Evolutionary conservation across 2,888 invertebrate species (phyloP).

Genomic region (Eristalinus aeneus): DNA sequence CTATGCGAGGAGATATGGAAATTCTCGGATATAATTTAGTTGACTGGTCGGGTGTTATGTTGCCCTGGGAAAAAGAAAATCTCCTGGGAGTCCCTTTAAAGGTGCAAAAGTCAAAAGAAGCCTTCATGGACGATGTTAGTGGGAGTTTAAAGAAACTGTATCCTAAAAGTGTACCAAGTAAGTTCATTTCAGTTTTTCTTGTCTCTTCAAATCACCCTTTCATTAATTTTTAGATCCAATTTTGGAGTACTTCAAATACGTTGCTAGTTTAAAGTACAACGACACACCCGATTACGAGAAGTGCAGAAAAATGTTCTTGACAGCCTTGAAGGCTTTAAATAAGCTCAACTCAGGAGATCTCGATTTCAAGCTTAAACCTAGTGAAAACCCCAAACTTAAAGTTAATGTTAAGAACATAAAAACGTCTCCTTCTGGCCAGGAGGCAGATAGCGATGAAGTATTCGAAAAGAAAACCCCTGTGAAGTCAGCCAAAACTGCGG

Average conservation of each 20-base stretch:
- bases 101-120: constrained; percentile 87
- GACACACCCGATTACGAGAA: constrained; percentile 88
- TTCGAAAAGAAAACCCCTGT: constrained; percentile 42
- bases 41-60: constrained; percentile 91
- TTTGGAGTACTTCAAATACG: constrained; percentile 85
- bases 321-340: constrained; percentile 85
- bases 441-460: constrained; percentile 32
- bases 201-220: background rate
- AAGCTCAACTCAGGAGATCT: constrained; percentile 83
- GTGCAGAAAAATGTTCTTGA: constrained; percentile 85
- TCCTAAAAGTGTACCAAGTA: constrained; percentile 80
- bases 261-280: constrained; percentile 86
- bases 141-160: constrained; percentile 75
- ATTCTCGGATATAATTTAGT: constrained; percentile 96
- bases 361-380: constrained; percentile 76
- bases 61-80: constrained; percentile 91
- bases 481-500: constrained; percentile 4
- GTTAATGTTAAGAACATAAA: constrained; percentile 48
- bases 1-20: constrained; percentile 96
- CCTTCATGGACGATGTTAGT: constrained; percentile 83
- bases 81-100: constrained; percentile 82
- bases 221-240: constrained; percentile 83
- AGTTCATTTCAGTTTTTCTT: constrained; percentile 17
- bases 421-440: background rate
- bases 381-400: constrained; percentile 38